A percentile compares a stretch with the other conserved stretches of the same genome.
phyloP scores from a whole-genome alignment of 1,140 invertebrate genomes.

The Hycleus cichorii region DNA sequence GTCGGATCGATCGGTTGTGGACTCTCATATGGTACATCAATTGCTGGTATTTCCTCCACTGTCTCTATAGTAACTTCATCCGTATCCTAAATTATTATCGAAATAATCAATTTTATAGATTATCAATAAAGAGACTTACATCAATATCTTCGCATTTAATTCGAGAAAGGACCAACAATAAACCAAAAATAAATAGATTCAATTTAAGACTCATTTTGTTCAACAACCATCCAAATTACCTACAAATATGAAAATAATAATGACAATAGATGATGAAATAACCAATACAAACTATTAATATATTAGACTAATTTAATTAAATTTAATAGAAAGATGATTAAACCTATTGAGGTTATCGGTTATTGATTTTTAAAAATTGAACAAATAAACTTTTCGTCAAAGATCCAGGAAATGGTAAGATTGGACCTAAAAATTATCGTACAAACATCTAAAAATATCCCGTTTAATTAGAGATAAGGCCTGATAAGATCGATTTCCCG shows the following conservation, averaged over 20 bases:
- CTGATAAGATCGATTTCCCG: not conserved
- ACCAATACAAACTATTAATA: constrained; percentile 1
- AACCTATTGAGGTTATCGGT: constrained; percentile 1
- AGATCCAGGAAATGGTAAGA: not conserved
- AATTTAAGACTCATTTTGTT: not conserved
- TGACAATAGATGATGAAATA: constrained; percentile 1
- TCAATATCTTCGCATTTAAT: constrained; percentile 1
- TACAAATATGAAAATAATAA: not conserved
- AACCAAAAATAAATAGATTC: not conserved
- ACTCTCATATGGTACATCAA: constrained; percentile 46
- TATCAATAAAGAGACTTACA: not conserved
- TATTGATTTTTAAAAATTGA: not conserved
- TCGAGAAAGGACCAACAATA: not conserved
- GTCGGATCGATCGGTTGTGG: constrained; percentile 48
- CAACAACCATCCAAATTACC: constrained; percentile 3
- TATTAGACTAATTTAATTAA: constrained; percentile 10
- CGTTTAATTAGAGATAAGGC: not conserved
- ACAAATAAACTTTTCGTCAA: not conserved
- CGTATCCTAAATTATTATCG: constrained; percentile 1
- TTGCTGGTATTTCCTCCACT: constrained; percentile 19
- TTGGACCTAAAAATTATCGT: not conserved
- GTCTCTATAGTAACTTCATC: constrained; percentile 39
- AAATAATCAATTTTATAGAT: too few relatives aligned
- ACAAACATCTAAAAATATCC: not conserved
- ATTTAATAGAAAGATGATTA: constrained; percentile 7